Evolutionary conservation across 2,888 invertebrate genomes (phyloP).

Genomic region (Cryptops parisi): DNA sequence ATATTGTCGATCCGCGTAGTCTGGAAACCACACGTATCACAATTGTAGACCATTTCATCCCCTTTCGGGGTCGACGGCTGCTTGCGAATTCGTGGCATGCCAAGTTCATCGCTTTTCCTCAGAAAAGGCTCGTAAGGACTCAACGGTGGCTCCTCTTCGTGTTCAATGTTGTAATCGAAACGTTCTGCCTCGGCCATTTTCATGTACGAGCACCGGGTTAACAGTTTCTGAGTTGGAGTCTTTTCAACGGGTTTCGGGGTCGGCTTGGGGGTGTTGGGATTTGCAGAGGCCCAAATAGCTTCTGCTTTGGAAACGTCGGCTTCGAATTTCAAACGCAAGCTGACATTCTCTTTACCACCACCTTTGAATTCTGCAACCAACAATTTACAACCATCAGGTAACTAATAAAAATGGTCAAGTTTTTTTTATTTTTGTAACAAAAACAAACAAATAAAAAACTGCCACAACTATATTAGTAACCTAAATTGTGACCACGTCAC

Average conservation of each 20-base stretch:
- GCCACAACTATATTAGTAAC: too few relatives aligned
- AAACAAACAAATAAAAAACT: too few relatives aligned
- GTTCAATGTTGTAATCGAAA: conserved; percentile 7
- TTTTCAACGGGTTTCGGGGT: neutral
- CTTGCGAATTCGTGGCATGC: conserved; percentile 1
- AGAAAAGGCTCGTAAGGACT: neutral
- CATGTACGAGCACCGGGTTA: conserved; percentile 3
- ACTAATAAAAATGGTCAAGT: too few relatives aligned
- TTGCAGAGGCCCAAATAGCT: conserved; percentile 1
- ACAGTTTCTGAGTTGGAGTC: neutral
- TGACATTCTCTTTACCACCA: conserved; percentile 6
- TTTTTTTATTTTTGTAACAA: too few relatives aligned
- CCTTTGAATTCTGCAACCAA: conserved; percentile 9
- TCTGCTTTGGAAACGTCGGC: conserved; percentile 12
- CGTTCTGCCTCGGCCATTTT: conserved; percentile 8
- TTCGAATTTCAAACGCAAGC: conserved; percentile 8
- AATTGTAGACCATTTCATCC: conserved; percentile 7
- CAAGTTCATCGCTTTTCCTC: conserved; percentile 1
- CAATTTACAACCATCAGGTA: too few relatives aligned
- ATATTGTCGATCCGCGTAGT: conserved; percentile 9
- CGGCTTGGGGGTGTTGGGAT: neutral
- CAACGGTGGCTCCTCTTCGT: neutral
- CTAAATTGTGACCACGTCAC: too few relatives aligned
- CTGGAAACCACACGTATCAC: conserved; percentile 10
- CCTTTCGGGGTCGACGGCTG: conserved; percentile 9